Conservation (phyloP, 2,888 invertebrate genomes). For the Matsumyia berberina region DNA sequence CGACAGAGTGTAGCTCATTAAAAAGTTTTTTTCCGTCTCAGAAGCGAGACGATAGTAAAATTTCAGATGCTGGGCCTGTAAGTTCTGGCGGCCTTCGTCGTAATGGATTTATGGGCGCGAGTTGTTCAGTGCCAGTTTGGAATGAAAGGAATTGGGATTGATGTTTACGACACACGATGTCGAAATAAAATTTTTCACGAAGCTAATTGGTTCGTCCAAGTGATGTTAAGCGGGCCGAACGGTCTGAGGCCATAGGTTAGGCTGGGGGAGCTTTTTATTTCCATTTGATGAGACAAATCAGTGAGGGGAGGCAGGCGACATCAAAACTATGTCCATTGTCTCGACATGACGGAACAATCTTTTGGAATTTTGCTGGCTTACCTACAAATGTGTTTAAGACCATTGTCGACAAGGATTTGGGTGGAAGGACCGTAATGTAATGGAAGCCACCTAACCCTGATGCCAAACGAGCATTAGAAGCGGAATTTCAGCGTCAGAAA, state of each 20-base stretch:
- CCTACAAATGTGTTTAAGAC: no score
- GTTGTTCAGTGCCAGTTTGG: not conserved
- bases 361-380: no score
- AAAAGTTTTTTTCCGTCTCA: constrained; percentile 16
- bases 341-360: no score
- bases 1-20: constrained; percentile 47
- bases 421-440: no score
- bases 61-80: not conserved
- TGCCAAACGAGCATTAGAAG: no score
- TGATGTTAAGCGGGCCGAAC: not conserved
- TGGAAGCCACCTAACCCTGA: no score
- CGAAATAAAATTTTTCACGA: not conserved
- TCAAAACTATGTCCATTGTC: no score
- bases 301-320: no score
- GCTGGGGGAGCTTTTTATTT: no score
- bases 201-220: not conserved
- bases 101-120: constrained; percentile 26
- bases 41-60: constrained; percentile 24
- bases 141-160: not conserved
- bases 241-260: not conserved
- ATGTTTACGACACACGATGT: constrained; percentile 7
- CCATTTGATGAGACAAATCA: no score
- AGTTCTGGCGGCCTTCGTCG: not conserved
- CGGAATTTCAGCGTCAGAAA: no score
- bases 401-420: no score